phyloP scores from a whole-genome alignment of 2,888 invertebrate genomes.

The Drosophila conformis region DNA sequence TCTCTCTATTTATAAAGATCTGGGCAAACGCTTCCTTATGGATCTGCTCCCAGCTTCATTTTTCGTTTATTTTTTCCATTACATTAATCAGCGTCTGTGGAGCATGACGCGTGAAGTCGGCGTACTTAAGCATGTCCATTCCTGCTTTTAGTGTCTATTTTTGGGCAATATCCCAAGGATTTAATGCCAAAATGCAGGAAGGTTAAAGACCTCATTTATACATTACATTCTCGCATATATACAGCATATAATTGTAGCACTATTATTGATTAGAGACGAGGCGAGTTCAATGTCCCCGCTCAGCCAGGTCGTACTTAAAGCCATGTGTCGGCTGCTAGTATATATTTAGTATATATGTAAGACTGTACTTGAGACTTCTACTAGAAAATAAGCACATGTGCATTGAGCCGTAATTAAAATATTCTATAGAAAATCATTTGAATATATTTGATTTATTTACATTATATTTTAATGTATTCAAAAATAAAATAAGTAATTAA shows the following conservation, averaged over 20 bases:
- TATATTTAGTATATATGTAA: neutral
- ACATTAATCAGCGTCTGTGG: constrained; percentile 61
- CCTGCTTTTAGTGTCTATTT: constrained; percentile 55
- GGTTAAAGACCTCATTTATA: constrained; percentile 68
- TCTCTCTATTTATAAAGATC: constrained; percentile 20
- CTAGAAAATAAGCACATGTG: neutral
- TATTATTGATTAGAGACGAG: constrained; percentile 3
- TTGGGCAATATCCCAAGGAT: constrained; percentile 46
- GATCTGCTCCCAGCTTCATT: constrained; percentile 8
- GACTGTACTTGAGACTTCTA: neutral
- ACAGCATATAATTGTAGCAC: constrained; percentile 22
- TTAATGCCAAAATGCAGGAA: constrained; percentile 41
- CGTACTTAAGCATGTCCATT: constrained; percentile 25
- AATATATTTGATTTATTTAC: neutral
- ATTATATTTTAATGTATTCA: neutral
- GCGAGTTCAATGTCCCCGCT: constrained; percentile 42
- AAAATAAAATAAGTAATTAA: neutral
- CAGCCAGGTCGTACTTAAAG: neutral
- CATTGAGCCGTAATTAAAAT: fast-evolving
- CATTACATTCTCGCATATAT: constrained; percentile 22
- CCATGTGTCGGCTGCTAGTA: neutral
- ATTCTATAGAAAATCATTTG: neutral
- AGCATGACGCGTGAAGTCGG: constrained; percentile 41
- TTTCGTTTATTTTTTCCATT: constrained; percentile 3
- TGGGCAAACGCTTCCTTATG: constrained; percentile 16